A percentile compares a stretch with the other conserved stretches of the same genome.
These are phyloP conservation scores for Drosophila niveifrons DNA, from an alignment of 2,888 invertebrate genomes.

Conservation along the genomic window DNA sequence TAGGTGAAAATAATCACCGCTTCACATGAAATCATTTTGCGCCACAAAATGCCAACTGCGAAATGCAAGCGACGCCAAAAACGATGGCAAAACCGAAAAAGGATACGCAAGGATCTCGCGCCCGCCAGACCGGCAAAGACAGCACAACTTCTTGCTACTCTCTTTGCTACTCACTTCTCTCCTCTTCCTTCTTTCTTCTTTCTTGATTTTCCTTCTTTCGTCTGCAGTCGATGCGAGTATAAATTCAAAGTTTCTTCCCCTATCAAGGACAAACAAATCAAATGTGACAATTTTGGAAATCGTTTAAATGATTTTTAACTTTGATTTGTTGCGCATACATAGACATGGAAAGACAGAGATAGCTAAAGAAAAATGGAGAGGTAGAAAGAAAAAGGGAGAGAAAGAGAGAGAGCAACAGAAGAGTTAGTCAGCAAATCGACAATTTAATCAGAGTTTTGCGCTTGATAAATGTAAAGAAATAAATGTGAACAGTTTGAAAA, in stretches of 20 bases:
- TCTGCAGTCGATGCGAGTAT: conserved; percentile 49
- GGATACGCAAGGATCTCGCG: conserved; percentile 55
- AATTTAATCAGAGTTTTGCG: conserved; percentile 25
- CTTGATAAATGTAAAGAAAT: not conserved
- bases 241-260: conserved; percentile 63
- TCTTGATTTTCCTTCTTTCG: too few relatives aligned
- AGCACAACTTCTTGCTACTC: conserved; percentile 26
- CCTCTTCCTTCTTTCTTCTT: too few relatives aligned
- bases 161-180: not conserved
- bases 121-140: conserved; percentile 35
- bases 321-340: conserved; percentile 57
- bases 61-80: conserved; percentile 65
- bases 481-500: too few relatives aligned
- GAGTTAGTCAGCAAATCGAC: not conserved
- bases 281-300: conserved; percentile 71
- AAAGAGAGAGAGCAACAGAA: not conserved
- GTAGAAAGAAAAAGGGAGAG: not conserved
- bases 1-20: conserved; percentile 84
- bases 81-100: conserved; percentile 21
- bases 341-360: not conserved
- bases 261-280: conserved; percentile 81
- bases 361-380: not conserved
- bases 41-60: conserved; percentile 71
- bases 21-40: conserved; percentile 85
- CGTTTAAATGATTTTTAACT: conserved; percentile 71